Percentiles rank a stretch among this genome's conserved stretches.
These are phyloP conservation scores for Acanthochromis polyacanthus DNA, from an alignment of 2,113 vertebrate species.

Conservation along the genomic window DNA sequence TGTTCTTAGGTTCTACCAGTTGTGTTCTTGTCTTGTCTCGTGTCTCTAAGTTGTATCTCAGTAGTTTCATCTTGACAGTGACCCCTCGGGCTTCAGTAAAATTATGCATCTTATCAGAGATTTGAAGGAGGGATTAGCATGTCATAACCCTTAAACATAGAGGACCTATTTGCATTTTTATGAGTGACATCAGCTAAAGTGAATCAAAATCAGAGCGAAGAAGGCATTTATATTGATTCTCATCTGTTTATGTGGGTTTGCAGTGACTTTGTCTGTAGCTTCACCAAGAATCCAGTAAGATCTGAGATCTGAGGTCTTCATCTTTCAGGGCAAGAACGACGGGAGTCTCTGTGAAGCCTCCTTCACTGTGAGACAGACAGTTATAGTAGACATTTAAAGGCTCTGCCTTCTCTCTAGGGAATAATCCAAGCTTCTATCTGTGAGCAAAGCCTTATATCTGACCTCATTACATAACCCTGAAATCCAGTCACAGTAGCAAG, in stretches of 20 bases:
- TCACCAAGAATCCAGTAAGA: conserved; percentile 7
- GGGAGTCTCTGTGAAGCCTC: conserved; percentile 15
- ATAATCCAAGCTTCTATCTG: conserved; percentile 30
- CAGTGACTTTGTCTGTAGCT: not conserved
- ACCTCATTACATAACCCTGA: conserved; percentile 42
- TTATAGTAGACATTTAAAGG: conserved; percentile 37
- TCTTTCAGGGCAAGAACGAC: not conserved
- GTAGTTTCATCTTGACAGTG: conserved; percentile 5
- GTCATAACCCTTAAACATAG: conserved; percentile 20
- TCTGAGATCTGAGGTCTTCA: conserved; percentile 25
- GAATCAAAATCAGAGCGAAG: conserved; percentile 33
- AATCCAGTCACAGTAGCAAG: conserved; percentile 25
- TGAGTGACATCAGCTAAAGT: conserved; percentile 43
- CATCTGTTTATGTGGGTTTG: conserved; percentile 4
- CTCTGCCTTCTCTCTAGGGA: conserved; percentile 33
- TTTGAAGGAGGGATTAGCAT: conserved; percentile 42
- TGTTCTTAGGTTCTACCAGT: not conserved
- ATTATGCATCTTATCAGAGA: conserved; percentile 50
- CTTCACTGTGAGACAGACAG: conserved; percentile 28
- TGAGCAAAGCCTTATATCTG: conserved; percentile 43
- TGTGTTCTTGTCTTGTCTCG: not conserved
- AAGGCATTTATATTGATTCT: not conserved
- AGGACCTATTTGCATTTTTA: conserved; percentile 52
- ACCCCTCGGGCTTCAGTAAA: conserved; percentile 42
- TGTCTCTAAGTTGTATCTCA: not conserved